phyloP scores from a whole-genome alignment of 2,113 vertebrate genomes.

The Bothrops jararaca region DNA sequence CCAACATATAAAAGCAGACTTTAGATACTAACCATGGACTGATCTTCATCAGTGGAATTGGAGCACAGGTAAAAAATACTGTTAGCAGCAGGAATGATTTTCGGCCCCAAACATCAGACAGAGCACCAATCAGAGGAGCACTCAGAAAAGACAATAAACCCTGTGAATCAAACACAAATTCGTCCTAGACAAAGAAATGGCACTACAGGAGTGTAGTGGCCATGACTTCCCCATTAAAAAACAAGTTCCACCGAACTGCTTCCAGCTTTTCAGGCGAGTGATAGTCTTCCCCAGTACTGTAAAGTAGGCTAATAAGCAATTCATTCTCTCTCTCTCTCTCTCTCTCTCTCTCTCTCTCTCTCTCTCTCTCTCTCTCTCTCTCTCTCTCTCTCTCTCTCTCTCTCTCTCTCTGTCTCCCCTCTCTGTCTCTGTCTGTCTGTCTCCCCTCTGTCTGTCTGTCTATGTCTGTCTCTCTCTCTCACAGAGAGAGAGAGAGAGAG shows the following conservation, averaged over 20 bases:
- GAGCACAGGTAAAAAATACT: slow-evolving; percentile 88
- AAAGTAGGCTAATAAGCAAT: not conserved
- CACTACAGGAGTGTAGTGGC: not conserved
- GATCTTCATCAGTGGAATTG: slow-evolving; percentile 89
- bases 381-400: too few species aligned
- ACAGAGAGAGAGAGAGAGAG: too few species aligned
- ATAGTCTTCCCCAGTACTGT: not conserved
- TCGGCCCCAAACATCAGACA: slow-evolving; percentile 88
- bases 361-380: too few species aligned
- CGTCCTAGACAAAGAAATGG: not conserved
- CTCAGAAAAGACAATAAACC: slow-evolving; percentile 86
- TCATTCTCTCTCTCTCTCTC: too few species aligned
- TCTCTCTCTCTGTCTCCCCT: too few species aligned
- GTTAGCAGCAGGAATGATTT: slow-evolving; percentile 89
- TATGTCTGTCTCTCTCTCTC: too few species aligned
- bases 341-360: too few species aligned
- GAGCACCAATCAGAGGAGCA: slow-evolving; percentile 85
- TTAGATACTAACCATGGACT: slow-evolving; percentile 79
- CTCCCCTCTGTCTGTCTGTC: too few species aligned
- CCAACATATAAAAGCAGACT: not conserved
- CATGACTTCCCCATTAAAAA: not conserved
- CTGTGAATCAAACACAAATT: slow-evolving; percentile 55
- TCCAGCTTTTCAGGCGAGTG: not conserved
- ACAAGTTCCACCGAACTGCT: not conserved
- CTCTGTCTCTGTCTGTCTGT: too few species aligned